Base-by-base conservation (phyloP, 2,113 vertebrate species). In the Callorhinus ursinus region DNA sequence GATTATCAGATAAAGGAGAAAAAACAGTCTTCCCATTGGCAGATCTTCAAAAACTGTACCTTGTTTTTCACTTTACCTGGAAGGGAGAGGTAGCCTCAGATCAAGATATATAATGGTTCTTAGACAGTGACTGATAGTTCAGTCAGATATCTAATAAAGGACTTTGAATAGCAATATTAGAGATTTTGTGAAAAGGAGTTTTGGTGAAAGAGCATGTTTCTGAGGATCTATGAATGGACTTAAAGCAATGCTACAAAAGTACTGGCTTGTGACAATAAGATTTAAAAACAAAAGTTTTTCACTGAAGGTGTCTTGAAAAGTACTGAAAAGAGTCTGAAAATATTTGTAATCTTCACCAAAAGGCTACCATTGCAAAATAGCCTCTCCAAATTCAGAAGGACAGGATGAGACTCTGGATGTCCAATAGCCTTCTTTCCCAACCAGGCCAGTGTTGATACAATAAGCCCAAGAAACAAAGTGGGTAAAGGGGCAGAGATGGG, bases 41-140 rank as follows among this genome's bases (percentile, higher is more conserved):
- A 93, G 4, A 80, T 85, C 22, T 93, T 95, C 28, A 93, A 84
- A 93, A 77, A 46, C 19, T 76, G 61, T 5, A 89, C 26, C 24
- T 90, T 81, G 26, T n/a, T 95, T 96, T 94, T 96, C 18, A 93
- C 80, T 84, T 95, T 90, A 42, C 19, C 77, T 85, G 53, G n/a
- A 36, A 59, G 12, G 12, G 4, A 77, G 49, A 76, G 19, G 80
- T 22, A 22, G 19, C 33, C 33, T 93, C 7, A 13, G 67, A 59
- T 96, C 69, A 94, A 65, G 28, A 57, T 95, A 39, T 31, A 21
- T 36, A 46, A 42, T 90, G 26, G 80, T 71, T 94, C 49, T 72
- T 19, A 81, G 79, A 90, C 61, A 93, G 13, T 93, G 77, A 95
- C 28, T 80, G 74, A 63, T 46, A 76, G 55, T 90, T 18, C 88